Conservation (phyloP, 2,888 invertebrate genomes). For the Thymelicus acteon region DNA sequence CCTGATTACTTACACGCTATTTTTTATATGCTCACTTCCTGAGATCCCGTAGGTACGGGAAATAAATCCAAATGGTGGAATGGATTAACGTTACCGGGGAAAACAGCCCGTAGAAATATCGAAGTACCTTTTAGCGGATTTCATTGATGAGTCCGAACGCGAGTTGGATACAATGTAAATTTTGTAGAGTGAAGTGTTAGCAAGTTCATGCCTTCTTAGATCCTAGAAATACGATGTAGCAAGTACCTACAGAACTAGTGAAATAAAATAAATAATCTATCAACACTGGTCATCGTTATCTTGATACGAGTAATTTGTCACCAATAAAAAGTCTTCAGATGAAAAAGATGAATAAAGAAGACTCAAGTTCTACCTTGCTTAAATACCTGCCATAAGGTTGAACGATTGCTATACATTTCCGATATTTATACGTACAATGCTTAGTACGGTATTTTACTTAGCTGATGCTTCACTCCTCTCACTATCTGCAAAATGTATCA, state of each 20-base stretch:
- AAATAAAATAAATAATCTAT: too few relatives aligned
- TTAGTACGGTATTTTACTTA: too few relatives aligned
- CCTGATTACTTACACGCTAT: slow-evolving; percentile 39
- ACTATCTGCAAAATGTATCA: slow-evolving; percentile 4
- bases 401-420: too few relatives aligned
- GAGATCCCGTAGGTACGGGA: slow-evolving; percentile 31
- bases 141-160: slow-evolving; percentile 39
- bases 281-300: too few relatives aligned
- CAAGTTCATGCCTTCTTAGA: background rate
- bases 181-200: background rate
- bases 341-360: too few relatives aligned
- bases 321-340: too few relatives aligned
- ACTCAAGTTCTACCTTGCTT: too few relatives aligned
- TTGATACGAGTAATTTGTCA: too few relatives aligned
- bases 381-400: too few relatives aligned
- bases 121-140: slow-evolving; percentile 39
- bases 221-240: background rate
- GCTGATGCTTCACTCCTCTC: background rate
- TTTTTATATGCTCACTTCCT: slow-evolving; percentile 37
- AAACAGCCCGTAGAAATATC: slow-evolving; percentile 38
- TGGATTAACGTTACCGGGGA: slow-evolving; percentile 36
- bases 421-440: too few relatives aligned
- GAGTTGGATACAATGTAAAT: slow-evolving; percentile 8
- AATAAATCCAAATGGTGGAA: slow-evolving; percentile 36
- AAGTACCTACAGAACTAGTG: too few relatives aligned